Base-by-base conservation (phyloP, 2,888 invertebrate species). In the Lithophane semibrunnea region DNA sequence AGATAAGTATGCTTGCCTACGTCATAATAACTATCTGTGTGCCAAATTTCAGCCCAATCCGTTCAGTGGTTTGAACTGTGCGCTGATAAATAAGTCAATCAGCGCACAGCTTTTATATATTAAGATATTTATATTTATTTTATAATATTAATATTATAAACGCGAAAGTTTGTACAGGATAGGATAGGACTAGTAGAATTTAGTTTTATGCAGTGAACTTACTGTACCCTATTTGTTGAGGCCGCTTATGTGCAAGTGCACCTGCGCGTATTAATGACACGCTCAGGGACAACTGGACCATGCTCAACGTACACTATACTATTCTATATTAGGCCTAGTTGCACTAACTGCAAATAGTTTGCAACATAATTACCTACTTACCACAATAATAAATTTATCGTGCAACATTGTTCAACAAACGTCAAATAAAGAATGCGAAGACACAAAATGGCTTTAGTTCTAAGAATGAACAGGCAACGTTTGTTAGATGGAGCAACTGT, bases 241-340 rank as follows among this genome's bases (percentile, higher is more conserved):
- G n/a, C 21, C 29, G 61, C 63, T n/a, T 47, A 73, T 61, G 44
- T 72, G 37, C 61, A 44, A 44, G 58, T 71, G 65, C 49, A 79
- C 74, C 74, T 60, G 72, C 61, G 18, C 58, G 72, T 78, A 81
- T 84, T 84, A 49, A 73, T 84, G 63, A 64, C 52, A 47, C 72
- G 66, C 69, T 74, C 63, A 66, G 64, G 24, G 49, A 66, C 60
- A 10, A 72, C 82, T 70, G 66, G 58, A 67, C 18, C 69, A 1
- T n/a, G 73, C 66, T 49, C 58, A 63, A 70, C 49, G 29, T 37
- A 37, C 58, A 10, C 52, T 58, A 52, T 64, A 73, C 24, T 54
- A 54, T 56, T 73, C 9, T 58, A 74, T 68, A n/a, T 37, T 37
- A 73, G 42, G 42, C 29, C 61, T 61, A 13, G 1, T 37, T 21